A percentile compares a stretch with the other conserved stretches of the same genome.
These are phyloP conservation scores for Scolanthus callimorphus DNA, from an alignment of 92 coral and sea anemone genomes.

Conservation along the genomic window DNA sequence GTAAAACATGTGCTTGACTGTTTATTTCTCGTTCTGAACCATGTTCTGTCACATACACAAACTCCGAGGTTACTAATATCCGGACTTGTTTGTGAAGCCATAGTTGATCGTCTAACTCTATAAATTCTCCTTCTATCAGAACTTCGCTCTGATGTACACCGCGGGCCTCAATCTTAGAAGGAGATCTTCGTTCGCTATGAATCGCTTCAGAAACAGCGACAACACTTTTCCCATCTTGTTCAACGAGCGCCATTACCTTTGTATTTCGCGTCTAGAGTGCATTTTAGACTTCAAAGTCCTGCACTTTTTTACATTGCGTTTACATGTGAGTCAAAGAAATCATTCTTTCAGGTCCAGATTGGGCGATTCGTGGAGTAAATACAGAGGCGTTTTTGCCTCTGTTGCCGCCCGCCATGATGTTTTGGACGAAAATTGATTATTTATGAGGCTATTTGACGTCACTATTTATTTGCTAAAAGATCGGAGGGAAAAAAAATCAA, in stretches of 20 bases:
- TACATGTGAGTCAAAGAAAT: too few species aligned
- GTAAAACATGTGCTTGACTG: slow-evolving; percentile 59
- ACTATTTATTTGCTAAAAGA: too few species aligned
- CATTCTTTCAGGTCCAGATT: too few species aligned
- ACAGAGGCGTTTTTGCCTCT: background rate
- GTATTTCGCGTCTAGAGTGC: too few species aligned
- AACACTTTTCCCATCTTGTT: too few species aligned
- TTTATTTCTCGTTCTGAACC: slow-evolving; percentile 54
- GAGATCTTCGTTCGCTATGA: slow-evolving; percentile 8
- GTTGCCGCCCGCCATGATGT: slow-evolving; percentile 24
- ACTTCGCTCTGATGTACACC: slow-evolving; percentile 39
- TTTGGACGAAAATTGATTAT: slow-evolving; percentile 14
- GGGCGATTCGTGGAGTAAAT: background rate
- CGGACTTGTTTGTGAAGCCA: slow-evolving; percentile 71
- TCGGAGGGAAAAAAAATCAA: background rate
- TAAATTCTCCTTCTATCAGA: slow-evolving; percentile 86
- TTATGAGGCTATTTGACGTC: slow-evolving; percentile 33
- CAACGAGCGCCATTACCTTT: background rate
- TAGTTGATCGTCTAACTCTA: slow-evolving; percentile 69
- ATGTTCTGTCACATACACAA: slow-evolving; percentile 73
- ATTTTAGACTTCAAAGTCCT: too few species aligned
- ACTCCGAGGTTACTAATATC: slow-evolving; percentile 77
- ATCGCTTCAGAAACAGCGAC: too few species aligned
- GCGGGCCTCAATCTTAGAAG: too few species aligned
- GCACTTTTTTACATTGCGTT: too few species aligned